phyloP scores from a whole-genome alignment of 2,113 vertebrate genomes.

The Pterocles burchelli region DNA sequence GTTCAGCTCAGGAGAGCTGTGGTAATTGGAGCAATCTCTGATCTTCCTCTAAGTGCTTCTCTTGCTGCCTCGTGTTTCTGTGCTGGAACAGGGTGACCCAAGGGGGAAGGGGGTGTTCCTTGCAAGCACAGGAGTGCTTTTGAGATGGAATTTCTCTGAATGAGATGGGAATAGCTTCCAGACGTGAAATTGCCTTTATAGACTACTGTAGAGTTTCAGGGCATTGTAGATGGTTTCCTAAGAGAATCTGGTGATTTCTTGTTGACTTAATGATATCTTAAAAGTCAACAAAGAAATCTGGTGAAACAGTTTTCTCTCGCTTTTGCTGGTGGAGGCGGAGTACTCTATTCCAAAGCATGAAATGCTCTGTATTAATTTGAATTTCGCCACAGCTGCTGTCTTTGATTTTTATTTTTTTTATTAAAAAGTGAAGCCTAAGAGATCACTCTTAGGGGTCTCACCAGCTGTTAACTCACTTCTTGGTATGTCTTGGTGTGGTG shows the following conservation, averaged over 20 bases:
- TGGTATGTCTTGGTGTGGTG: background rate
- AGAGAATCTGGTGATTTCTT: background rate
- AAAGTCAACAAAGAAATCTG: background rate
- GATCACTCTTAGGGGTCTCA: background rate
- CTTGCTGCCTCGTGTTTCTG: background rate
- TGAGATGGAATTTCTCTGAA: background rate
- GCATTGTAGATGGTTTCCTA: background rate
- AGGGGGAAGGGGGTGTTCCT: background rate
- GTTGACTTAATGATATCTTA: background rate
- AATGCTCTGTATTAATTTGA: background rate
- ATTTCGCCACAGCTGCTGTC: background rate
- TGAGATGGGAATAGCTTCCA: background rate
- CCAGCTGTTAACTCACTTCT: background rate
- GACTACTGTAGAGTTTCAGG: background rate
- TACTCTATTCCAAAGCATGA: background rate
- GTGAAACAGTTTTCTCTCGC: background rate
- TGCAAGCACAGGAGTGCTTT: background rate
- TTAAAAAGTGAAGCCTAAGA: background rate
- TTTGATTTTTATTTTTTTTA: background rate
- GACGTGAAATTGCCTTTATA: background rate
- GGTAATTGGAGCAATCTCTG: background rate
- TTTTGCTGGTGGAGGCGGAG: background rate
- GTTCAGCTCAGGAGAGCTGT: background rate
- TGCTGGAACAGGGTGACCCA: background rate
- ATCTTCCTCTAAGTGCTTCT: background rate